phyloP scores from a whole-genome alignment of 2,797 vertebrate species.

The Cyprinella venusta region DNA sequence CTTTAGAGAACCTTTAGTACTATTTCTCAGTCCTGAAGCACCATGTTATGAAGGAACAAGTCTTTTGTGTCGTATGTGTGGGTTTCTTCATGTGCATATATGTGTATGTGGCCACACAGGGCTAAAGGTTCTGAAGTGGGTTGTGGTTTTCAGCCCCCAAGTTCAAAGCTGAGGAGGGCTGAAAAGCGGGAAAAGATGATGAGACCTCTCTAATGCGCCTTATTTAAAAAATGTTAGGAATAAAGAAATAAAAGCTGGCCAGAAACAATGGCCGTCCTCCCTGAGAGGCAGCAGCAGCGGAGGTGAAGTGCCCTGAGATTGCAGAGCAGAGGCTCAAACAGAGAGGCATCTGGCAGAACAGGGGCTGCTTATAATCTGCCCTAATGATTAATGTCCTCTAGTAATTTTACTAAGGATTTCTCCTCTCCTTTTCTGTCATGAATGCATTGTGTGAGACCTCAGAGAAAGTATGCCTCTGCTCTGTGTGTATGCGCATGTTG shows the following conservation, averaged over 20 bases:
- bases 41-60: conserved; percentile 49
- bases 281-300: conserved; percentile 72
- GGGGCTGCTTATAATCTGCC: conserved; percentile 71
- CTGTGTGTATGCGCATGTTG: conserved; percentile 20
- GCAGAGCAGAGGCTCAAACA: conserved; percentile 76
- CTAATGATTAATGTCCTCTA: conserved; percentile 76
- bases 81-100: conserved; percentile 49
- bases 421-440: conserved; percentile 53
- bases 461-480: conserved; percentile 48
- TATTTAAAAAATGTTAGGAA: conserved; percentile 73
- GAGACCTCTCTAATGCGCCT: conserved; percentile 76
- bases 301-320: conserved; percentile 83
- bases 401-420: conserved; percentile 64
- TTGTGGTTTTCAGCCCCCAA: conserved; percentile 67
- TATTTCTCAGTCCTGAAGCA: conserved; percentile 55
- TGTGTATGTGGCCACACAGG: conserved; percentile 37
- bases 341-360: conserved; percentile 75
- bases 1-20: conserved; percentile 56
- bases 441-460: conserved; percentile 59
- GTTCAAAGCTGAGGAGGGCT: conserved; percentile 79
- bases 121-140: conserved; percentile 67
- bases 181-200: conserved; percentile 80
- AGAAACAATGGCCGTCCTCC: conserved; percentile 76
- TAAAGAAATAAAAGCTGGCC: conserved; percentile 76
- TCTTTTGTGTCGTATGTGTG: conserved; percentile 43